Evolutionary conservation across 2,113 vertebrate genomes (phyloP).

Genomic region (Marcusenius ussheri): DNA sequence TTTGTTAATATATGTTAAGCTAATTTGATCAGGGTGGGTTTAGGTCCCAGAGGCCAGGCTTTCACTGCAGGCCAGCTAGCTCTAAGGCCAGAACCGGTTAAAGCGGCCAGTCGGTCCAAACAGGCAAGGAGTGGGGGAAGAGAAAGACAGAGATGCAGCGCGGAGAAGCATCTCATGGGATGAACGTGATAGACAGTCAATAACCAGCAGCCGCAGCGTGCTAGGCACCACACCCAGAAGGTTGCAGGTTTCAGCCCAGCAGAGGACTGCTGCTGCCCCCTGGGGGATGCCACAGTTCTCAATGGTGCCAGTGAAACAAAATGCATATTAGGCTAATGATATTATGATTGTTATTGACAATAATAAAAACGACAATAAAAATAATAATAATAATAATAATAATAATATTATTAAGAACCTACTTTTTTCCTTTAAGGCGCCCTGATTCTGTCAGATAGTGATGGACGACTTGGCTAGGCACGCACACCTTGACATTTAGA

Average conservation of each 20-base stretch:
- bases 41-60: not conserved
- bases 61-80: not conserved
- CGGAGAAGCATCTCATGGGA: not conserved
- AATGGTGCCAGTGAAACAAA: not conserved
- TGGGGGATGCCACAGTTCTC: not conserved
- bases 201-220: not conserved
- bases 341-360: not conserved
- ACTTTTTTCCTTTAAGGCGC: not conserved
- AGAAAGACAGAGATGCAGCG: not conserved
- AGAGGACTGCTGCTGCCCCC: not conserved
- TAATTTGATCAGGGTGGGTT: not conserved
- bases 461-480: constrained; percentile 18
- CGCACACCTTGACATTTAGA: constrained; percentile 39
- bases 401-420: not conserved
- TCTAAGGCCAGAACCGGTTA: not conserved
- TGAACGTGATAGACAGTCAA: not conserved
- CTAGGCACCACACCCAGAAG: not conserved
- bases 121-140: not conserved
- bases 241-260: not conserved
- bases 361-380: not conserved
- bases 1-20: not conserved
- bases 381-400: not conserved
- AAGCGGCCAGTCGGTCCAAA: not conserved
- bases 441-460: constrained; percentile 3
- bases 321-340: not conserved